Percentiles rank a stretch among this genome's conserved stretches.
Evolutionary conservation across 2,888 invertebrate genomes (phyloP).

Genomic region (Microctonus hyperodae): DNA sequence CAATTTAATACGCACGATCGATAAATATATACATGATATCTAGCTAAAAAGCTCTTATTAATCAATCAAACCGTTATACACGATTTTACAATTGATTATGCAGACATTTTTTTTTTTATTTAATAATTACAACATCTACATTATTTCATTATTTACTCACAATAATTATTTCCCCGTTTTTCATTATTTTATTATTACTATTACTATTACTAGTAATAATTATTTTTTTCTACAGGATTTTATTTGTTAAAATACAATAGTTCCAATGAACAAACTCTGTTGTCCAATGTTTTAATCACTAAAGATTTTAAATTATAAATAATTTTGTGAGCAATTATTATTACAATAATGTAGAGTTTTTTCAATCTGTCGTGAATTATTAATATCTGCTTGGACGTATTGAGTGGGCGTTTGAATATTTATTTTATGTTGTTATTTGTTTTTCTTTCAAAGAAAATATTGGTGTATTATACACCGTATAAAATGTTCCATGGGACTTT

Average conservation of each 20-base stretch:
- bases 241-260: background rate
- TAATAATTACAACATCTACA: background rate
- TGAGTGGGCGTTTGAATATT: constrained; percentile 20
- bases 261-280: background rate
- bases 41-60: background rate
- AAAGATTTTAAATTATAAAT: background rate
- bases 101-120: background rate
- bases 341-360: constrained; percentile 27
- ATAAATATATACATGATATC: background rate
- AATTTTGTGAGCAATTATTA: background rate
- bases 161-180: background rate
- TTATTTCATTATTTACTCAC: background rate
- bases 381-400: constrained; percentile 23
- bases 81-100: background rate
- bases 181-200: background rate
- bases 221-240: background rate
- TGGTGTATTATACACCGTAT: constrained; percentile 8
- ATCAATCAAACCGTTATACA: constrained; percentile 14
- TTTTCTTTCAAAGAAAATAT: constrained; percentile 10
- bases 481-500: background rate
- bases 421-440: background rate
- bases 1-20: constrained; percentile 1
- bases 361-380: constrained; percentile 23
- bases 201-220: background rate
- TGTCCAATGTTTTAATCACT: background rate